Evolutionary conservation across 1,140 invertebrate genomes (phyloP).

Genomic region (Patella vulgata): DNA sequence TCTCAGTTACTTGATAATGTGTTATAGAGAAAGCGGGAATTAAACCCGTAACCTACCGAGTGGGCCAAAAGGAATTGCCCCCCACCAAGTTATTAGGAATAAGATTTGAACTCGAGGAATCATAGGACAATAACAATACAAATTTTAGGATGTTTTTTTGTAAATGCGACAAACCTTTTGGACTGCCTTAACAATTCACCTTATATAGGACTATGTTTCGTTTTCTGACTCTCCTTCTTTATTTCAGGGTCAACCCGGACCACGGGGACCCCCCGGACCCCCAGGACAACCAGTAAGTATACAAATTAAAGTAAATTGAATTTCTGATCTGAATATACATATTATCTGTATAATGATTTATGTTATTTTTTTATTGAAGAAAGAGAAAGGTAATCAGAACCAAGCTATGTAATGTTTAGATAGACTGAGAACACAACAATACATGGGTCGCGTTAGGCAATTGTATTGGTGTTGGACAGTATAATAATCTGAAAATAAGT

Average conservation of each 20-base stretch:
- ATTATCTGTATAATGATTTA: neutral
- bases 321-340: neutral
- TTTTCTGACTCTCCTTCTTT: no score
- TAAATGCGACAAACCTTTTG: no score
- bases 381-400: neutral
- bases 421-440: neutral
- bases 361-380: neutral
- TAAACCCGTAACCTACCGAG: no score
- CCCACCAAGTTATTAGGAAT: no score
- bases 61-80: no score
- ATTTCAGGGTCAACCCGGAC: constrained; percentile 43
- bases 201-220: no score
- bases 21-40: no score
- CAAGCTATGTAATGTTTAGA: neutral
- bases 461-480: neutral
- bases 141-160: no score
- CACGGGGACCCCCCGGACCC: constrained; percentile 44
- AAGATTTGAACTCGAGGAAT: no score
- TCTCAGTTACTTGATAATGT: no score
- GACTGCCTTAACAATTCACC: no score
- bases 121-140: no score
- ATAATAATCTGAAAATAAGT: neutral
- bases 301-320: neutral
- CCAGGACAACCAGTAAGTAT: constrained; percentile 46
- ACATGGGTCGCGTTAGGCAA: neutral